A percentile compares a stretch with the other conserved stretches of the same genome.
Evolutionary conservation across 1,140 invertebrate species (phyloP).

Genomic region (Calliopsis andreniformis): DNA sequence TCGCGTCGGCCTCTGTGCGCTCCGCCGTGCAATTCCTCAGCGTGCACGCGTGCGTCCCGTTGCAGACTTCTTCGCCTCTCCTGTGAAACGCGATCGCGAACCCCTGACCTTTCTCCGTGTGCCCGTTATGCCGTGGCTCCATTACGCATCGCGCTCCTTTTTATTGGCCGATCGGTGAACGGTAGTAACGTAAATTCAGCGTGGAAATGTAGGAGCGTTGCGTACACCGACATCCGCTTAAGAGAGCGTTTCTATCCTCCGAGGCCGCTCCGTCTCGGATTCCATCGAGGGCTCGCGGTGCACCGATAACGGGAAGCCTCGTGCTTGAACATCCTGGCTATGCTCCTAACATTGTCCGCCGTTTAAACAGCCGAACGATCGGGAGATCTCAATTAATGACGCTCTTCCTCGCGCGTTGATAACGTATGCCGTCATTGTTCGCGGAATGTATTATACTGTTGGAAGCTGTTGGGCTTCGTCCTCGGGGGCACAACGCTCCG

Average conservation of each 20-base stretch:
- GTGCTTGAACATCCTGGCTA: constrained; percentile 22
- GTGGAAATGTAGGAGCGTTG: constrained; percentile 36
- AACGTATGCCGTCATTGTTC: constrained; percentile 8
- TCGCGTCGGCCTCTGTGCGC: too few species aligned
- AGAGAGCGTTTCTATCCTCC: constrained; percentile 38
- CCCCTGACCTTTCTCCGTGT: constrained; percentile 64
- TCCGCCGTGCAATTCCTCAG: too few species aligned
- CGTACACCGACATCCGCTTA: constrained; percentile 48
- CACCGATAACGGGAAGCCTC: constrained; percentile 61
- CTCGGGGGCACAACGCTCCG: too few species aligned
- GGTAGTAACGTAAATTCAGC: constrained; percentile 67
- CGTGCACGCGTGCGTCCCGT: constrained; percentile 16
- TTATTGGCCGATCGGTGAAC: constrained; percentile 64
- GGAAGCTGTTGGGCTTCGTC: too few species aligned
- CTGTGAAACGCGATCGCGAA: constrained; percentile 60
- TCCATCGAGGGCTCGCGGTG: constrained; percentile 47
- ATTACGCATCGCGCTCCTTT: constrained; percentile 67
- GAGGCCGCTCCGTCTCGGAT: constrained; percentile 49
- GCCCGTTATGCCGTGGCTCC: constrained; percentile 61
- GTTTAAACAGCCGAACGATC: background rate
- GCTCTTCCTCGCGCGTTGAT: background rate
- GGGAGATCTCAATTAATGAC: constrained; percentile 15
- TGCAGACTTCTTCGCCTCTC: constrained; percentile 38
- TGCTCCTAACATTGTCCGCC: constrained; percentile 20
- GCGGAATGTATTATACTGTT: too few species aligned